Percentiles rank a stretch among this genome's conserved stretches.
Evolutionary conservation across 2,888 invertebrate genomes (phyloP).

Genomic region (Eupithecia subfuscata): DNA sequence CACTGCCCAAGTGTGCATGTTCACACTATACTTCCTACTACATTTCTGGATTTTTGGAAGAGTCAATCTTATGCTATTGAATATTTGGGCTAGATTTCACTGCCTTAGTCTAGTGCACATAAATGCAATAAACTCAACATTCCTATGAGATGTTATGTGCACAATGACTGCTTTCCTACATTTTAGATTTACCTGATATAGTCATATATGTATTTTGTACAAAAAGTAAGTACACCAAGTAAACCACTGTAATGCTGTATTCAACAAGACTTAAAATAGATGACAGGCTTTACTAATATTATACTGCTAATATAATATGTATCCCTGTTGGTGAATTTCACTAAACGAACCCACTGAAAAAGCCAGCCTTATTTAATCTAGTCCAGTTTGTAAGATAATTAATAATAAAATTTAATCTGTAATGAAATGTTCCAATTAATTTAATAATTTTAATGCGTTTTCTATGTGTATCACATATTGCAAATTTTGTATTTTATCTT

Average conservation of each 20-base stretch:
- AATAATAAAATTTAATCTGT: neutral
- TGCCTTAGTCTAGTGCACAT: slow-evolving; percentile 17
- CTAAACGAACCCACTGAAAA: slow-evolving; percentile 17
- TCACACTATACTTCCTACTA: neutral
- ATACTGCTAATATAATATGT: neutral
- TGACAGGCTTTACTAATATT: neutral
- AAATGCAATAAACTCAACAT: slow-evolving; percentile 4
- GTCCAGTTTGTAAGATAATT: slow-evolving; percentile 34
- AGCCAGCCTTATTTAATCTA: slow-evolving; percentile 35
- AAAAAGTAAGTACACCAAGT: slow-evolving; percentile 11
- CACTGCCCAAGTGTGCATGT: neutral
- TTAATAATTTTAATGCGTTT: neutral
- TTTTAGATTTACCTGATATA: slow-evolving; percentile 1
- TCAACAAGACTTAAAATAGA: slow-evolving; percentile 1
- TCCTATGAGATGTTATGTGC: slow-evolving; percentile 3
- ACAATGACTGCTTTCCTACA: slow-evolving; percentile 7
- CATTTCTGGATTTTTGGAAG: neutral
- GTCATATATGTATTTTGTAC: slow-evolving; percentile 24
- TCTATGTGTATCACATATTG: neutral
- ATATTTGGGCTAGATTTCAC: slow-evolving; percentile 5
- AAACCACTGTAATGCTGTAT: neutral
- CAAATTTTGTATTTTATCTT: neutral
- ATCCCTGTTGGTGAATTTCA: neutral
- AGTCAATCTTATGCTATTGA: neutral
- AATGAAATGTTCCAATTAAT: slow-evolving; percentile 3